Evolutionary conservation across 2,888 invertebrate genomes (phyloP).

Genomic region (Nudaria mundana): DNA sequence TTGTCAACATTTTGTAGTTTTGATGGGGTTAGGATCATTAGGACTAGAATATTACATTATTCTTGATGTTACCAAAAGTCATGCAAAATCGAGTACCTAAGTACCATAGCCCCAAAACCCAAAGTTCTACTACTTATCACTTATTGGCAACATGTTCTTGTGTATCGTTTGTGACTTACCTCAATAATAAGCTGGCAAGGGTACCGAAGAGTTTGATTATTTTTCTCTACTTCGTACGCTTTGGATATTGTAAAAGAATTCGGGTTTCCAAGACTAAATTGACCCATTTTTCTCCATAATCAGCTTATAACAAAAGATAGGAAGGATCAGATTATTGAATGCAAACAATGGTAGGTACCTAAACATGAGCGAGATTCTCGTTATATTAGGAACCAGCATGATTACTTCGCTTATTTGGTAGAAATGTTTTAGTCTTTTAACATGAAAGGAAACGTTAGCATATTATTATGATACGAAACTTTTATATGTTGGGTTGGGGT

Average conservation of each 20-base stretch:
- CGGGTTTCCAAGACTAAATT: neutral
- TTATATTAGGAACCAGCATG: constrained; percentile 1
- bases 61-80: too few relatives aligned
- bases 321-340: constrained; percentile 8
- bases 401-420: constrained; percentile 3
- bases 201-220: too few relatives aligned
- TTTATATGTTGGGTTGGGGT: neutral
- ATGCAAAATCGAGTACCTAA: too few relatives aligned
- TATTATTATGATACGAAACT: neutral
- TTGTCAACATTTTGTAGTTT: too few relatives aligned
- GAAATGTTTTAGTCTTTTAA: constrained; percentile 2
- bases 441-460: neutral
- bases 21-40: too few relatives aligned
- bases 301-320: constrained; percentile 3
- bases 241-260: neutral
- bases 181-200: too few relatives aligned
- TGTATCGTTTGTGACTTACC: too few relatives aligned
- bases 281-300: constrained; percentile 4
- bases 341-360: constrained; percentile 12
- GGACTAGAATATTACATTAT: too few relatives aligned
- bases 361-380: neutral
- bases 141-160: too few relatives aligned
- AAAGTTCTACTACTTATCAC: too few relatives aligned
- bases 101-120: too few relatives aligned
- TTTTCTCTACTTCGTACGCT: too few relatives aligned